phyloP scores from a whole-genome alignment of 2,888 invertebrate genomes.

The Ennomos erosarius region DNA sequence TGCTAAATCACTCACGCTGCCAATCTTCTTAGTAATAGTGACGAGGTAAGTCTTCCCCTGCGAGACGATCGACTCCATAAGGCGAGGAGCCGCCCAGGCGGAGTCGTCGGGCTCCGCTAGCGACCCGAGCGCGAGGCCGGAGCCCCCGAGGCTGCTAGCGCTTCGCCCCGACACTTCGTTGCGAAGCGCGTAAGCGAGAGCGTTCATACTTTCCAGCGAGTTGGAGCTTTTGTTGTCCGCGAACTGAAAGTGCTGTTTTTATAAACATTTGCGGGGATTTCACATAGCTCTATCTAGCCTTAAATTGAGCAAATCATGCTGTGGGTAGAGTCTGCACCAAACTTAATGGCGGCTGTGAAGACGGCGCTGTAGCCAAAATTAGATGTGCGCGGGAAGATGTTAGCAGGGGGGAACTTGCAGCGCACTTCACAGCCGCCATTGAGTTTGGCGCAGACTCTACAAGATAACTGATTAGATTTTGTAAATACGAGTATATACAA shows the following conservation, averaged over 20 bases:
- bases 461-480: no score
- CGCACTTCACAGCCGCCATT: no score
- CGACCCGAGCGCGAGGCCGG: slow-evolving; percentile 37
- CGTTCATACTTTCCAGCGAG: slow-evolving; percentile 66
- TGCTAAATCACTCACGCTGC: slow-evolving; percentile 61
- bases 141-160: slow-evolving; percentile 41
- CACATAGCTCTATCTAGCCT: no score
- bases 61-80: slow-evolving; percentile 78
- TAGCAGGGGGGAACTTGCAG: no score
- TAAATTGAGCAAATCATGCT: no score
- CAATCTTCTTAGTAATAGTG: slow-evolving; percentile 73
- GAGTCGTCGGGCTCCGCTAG: slow-evolving; percentile 51
- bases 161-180: slow-evolving; percentile 46
- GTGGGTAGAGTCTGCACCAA: no score
- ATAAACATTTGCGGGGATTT: no score
- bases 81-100: slow-evolving; percentile 60
- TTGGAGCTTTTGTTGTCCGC: slow-evolving; percentile 68
- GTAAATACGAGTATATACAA: no score
- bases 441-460: no score
- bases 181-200: slow-evolving; percentile 59
- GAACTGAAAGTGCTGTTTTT: slow-evolving; percentile 44
- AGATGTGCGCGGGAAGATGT: no score
- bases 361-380: no score
- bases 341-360: no score
- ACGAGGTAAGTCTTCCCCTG: slow-evolving; percentile 77